phyloP scores from a whole-genome alignment of 2,113 vertebrate genomes.

The Callorhinus ursinus region DNA sequence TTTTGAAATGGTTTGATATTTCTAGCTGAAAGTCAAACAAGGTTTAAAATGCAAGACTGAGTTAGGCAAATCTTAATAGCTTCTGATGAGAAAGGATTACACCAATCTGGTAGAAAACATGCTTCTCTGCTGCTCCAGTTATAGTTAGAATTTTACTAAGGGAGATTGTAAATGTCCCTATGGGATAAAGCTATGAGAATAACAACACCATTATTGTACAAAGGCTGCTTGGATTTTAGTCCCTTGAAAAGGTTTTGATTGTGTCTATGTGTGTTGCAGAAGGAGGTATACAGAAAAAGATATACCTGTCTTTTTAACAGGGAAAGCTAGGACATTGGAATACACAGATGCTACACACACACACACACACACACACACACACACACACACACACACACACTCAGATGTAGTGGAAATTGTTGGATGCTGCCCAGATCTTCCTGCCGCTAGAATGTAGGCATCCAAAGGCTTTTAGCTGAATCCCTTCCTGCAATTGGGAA shows the following conservation, averaged over 20 bases:
- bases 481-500: neutral
- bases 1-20: constrained; percentile 49
- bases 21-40: constrained; percentile 3
- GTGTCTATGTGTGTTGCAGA: neutral
- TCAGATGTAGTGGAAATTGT: neutral
- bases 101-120: constrained; percentile 39
- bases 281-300: neutral
- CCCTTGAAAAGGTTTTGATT: constrained; percentile 51
- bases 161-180: neutral
- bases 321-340: neutral
- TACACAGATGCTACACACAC: neutral
- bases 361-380: neutral
- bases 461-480: neutral
- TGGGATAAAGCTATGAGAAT: constrained; percentile 3
- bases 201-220: neutral
- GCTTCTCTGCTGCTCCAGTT: neutral
- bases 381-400: neutral
- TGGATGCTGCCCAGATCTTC: neutral
- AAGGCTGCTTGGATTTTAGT: constrained; percentile 46
- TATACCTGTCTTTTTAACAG: neutral
- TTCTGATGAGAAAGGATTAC: constrained; percentile 51
- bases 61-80: constrained; percentile 36
- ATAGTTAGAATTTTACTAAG: constrained; percentile 19
- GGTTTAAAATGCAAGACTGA: constrained; percentile 48
- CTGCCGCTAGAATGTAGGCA: neutral